Percentiles rank a stretch among this genome's conserved stretches.
These are phyloP conservation scores for Ochropacha duplaris DNA, from an alignment of 2,888 invertebrate genomes.

Conservation along the genomic window DNA sequence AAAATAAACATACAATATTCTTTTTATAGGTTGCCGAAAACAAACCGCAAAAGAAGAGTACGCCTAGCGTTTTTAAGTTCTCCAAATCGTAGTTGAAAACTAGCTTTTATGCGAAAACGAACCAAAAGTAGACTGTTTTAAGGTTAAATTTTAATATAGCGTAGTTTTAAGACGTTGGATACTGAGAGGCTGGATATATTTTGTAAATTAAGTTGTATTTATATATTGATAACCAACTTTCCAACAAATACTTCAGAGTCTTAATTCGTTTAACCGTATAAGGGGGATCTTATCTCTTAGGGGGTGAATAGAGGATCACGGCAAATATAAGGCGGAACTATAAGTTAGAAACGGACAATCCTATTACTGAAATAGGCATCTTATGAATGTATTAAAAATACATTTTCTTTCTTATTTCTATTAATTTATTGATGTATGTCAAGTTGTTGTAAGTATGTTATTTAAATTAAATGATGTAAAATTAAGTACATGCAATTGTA, in stretches of 20 bases:
- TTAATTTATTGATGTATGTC: no score
- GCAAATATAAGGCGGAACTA: background rate
- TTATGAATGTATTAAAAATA: background rate
- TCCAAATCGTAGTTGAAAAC: slow-evolving; percentile 78
- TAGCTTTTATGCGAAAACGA: slow-evolving; percentile 7
- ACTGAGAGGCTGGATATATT: background rate
- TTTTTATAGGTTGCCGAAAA: slow-evolving; percentile 83
- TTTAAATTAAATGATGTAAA: no score
- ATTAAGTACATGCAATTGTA: no score
- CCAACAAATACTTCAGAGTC: no score
- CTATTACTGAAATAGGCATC: background rate
- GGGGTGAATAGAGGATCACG: no score
- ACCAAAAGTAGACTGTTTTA: slow-evolving; percentile 1
- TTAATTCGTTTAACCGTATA: no score
- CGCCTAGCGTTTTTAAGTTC: slow-evolving; percentile 86
- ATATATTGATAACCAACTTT: background rate
- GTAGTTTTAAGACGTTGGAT: background rate
- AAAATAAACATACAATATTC: no score
- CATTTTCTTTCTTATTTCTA: no score
- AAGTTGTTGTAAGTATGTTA: no score
- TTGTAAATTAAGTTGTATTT: background rate
- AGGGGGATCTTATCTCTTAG: no score
- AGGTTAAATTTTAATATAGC: background rate
- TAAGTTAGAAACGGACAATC: background rate
- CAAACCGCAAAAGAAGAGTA: slow-evolving; percentile 84